These are phyloP conservation scores for Zaprionus taronus DNA, from an alignment of 1,140 invertebrate species.

Conservation along the genomic window DNA sequence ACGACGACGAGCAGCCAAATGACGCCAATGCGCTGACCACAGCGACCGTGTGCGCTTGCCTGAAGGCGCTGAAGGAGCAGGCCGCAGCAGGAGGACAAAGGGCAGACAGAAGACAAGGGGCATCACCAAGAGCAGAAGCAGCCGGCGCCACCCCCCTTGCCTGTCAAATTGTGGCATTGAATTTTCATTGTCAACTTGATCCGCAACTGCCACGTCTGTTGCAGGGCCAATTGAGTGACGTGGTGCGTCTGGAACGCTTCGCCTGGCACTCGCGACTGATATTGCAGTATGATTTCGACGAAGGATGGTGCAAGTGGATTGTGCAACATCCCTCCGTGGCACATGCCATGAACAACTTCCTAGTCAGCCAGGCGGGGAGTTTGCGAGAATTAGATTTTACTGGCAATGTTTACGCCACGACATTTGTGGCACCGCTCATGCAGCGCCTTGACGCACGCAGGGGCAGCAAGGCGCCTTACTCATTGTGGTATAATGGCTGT, in stretches of 20 bases:
- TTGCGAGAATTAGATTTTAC: slow-evolving; percentile 73
- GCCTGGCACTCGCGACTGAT: slow-evolving; percentile 69
- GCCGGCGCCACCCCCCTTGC: neutral
- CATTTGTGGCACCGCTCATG: slow-evolving; percentile 57
- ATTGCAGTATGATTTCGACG: slow-evolving; percentile 62
- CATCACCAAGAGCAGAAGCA: neutral
- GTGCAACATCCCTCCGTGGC: slow-evolving; percentile 67
- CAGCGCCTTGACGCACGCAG: slow-evolving; percentile 34
- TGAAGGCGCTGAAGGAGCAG: slow-evolving; percentile 18
- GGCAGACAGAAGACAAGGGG: too few relatives aligned
- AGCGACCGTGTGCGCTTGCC: slow-evolving; percentile 38
- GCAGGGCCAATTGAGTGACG: slow-evolving; percentile 7
- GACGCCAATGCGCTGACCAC: slow-evolving; percentile 33
- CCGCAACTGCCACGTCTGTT: slow-evolving; percentile 46
- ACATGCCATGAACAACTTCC: slow-evolving; percentile 52
- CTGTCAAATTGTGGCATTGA: slow-evolving; percentile 65
- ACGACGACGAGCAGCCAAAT: slow-evolving; percentile 52
- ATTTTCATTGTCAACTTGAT: slow-evolving; percentile 70
- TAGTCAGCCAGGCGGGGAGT: slow-evolving; percentile 54
- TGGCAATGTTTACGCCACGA: slow-evolving; percentile 70
- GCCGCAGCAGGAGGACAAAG: too few relatives aligned
- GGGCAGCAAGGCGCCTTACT: slow-evolving; percentile 10
- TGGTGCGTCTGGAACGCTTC: slow-evolving; percentile 52
- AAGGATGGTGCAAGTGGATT: slow-evolving; percentile 73
- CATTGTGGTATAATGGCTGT: slow-evolving; percentile 56